Percentiles rank a stretch among this genome's conserved stretches.
phyloP scores from a whole-genome alignment of 1,140 invertebrate genomes.

The Caenorhabditis latens region DNA sequence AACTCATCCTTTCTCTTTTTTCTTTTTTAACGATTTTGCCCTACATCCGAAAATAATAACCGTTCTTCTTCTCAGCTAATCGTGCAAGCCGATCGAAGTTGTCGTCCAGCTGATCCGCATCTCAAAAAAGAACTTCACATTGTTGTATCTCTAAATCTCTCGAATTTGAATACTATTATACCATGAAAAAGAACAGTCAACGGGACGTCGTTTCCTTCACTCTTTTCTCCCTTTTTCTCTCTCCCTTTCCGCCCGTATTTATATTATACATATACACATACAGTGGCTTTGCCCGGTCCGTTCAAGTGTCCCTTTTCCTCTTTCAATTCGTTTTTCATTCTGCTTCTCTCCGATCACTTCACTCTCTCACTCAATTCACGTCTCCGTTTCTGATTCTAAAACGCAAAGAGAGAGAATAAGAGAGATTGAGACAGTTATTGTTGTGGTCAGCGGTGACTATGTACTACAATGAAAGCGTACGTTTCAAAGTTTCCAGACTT shows the following conservation, averaged over 20 bases:
- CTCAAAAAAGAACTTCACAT: constrained; percentile 50
- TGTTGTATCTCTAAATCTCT: constrained; percentile 13
- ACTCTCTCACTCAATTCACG: background rate
- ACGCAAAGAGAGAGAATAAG: constrained; percentile 14
- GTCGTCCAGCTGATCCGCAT: constrained; percentile 47
- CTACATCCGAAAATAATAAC: constrained; percentile 51
- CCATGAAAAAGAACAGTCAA: constrained; percentile 43
- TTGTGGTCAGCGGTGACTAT: constrained; percentile 29
- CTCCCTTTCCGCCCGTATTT: constrained; percentile 20
- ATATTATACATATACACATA: constrained; percentile 55
- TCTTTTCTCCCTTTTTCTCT: background rate
- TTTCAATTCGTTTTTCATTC: background rate
- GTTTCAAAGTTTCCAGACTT: constrained; percentile 45
- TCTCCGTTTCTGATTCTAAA: constrained; percentile 50
- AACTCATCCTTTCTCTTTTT: constrained; percentile 25
- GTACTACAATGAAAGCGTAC: constrained; percentile 46
- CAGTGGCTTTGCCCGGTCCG: constrained; percentile 46
- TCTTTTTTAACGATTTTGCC: constrained; percentile 34
- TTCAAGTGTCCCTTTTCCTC: constrained; percentile 36
- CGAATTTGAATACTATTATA: background rate
- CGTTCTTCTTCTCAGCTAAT: constrained; percentile 26
- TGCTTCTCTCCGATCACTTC: constrained; percentile 4
- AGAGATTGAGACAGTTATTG: constrained; percentile 31
- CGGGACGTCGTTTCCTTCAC: constrained; percentile 12
- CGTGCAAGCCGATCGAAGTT: constrained; percentile 46